These are phyloP conservation scores for Rhynchonycteris naso DNA, from an alignment of 2,797 vertebrate species.

Conservation along the genomic window DNA sequence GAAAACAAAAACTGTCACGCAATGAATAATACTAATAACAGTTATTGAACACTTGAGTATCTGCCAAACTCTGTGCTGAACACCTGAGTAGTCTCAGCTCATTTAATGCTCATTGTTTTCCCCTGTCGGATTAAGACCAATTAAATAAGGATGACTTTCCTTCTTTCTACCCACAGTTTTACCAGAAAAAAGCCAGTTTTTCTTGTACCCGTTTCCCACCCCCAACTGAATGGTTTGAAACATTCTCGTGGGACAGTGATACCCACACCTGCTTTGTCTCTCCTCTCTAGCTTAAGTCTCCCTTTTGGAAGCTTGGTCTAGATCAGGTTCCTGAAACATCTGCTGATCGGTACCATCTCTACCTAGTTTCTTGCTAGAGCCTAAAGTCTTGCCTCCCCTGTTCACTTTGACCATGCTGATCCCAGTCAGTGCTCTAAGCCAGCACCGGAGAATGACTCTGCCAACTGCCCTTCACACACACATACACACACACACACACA, in stretches of 20 bases:
- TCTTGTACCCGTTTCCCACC: background rate
- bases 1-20: background rate
- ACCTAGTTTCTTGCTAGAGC: background rate
- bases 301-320: background rate
- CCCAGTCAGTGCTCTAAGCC: background rate
- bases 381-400: background rate
- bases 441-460: constrained; percentile 4
- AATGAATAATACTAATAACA: background rate
- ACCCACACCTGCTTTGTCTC: background rate
- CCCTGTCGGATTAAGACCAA: background rate
- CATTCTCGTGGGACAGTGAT: background rate
- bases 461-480: background rate
- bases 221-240: background rate
- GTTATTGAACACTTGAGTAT: background rate
- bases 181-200: background rate
- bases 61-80: background rate
- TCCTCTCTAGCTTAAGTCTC: background rate
- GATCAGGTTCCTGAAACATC: background rate
- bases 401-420: background rate
- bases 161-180: background rate
- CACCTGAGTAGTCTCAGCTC: background rate
- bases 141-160: background rate
- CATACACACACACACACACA: accelerated
- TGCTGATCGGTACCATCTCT: background rate
- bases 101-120: background rate